Evolutionary conservation across 2,113 vertebrate genomes (phyloP), one percentile per base, ranked within the genome.

Genomic region (Calyptommatus sinebrachiatus): DNA sequence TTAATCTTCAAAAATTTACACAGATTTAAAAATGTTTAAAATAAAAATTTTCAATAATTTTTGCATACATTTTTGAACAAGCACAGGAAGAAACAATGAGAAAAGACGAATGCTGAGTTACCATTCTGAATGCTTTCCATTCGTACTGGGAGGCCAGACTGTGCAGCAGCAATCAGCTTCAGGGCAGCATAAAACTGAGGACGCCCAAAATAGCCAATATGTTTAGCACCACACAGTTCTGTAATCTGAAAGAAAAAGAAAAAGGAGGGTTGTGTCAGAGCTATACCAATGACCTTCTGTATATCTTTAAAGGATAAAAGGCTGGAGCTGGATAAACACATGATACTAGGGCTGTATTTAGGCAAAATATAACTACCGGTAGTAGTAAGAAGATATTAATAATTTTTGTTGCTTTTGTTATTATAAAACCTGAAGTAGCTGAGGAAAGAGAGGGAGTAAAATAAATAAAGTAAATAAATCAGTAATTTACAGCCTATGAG

Each of bases 111-210:
- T 48, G 85, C 85, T 72, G 71, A 89, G 46, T 83, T 82, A 95
- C 98, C 97, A 88, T 95, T 95, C 72, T 95, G 94, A 84, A 97
- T 93, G 83, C 95, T 98, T 89, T 99, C 97, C 86, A 96, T 94
- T 80, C 94, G 93, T 81, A 99, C 83, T n/a, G 98, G 97, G 65
- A 98, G 94, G 41, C 97, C 97, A 4, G 96, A 91, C 89, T 99
- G 98, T 1, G 96, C 96, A 18, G 96, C 97, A 0, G 98, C 96
- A 60, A 99, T 96, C 89, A 99, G 94, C 93, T 98, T 99, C 93
- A 99, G 94, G 76, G 97, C 97, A 90, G 97, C 81, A 28, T 96
- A 99, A 94, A 99, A 99, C 65, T 99, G 97, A 73, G 96, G 88
- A 1, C 94, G 96, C 75, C 97, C 97, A 84, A 99, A 99, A 95